Evolutionary conservation across 1,140 invertebrate species (phyloP), one percentile per base, ranked within the genome.

Genomic region (Drosophila eugracilis): DNA sequence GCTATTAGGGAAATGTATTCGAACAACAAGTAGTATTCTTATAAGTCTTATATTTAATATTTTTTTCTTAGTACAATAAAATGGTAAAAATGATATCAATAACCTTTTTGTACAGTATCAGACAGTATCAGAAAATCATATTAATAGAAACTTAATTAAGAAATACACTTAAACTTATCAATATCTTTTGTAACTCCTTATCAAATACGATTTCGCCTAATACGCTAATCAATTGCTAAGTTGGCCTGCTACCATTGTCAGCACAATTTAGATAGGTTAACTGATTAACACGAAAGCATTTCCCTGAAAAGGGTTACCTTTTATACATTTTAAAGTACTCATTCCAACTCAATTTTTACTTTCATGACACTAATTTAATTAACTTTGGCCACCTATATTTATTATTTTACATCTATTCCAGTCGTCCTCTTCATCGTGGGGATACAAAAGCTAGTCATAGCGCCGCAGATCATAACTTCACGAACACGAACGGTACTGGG

Each of bases 381-480:
- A n/a, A n/a, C n/a, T n/a, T n/a, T n/a, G n/a, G n/a, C n/a, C n/a
- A 21, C 17, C 19, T 17, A 39, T 6, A 10, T 3, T 19, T 1
- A 1, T 5, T 26, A 75, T 74, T 17, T 1, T 9, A 6, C 5
- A 14, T 32, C 0, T 5, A 0, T 94, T 95, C 45, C 92, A 96
- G 95, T 98, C 19, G 92, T 97, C 71, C 93, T 99, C 53, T 98
- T 99, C 83, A 93, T 98, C 59, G 93, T 96, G 92, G 98, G 98
- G 47, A 97, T 99, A 41, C 98, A 99, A 91, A 97, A 97, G 92
- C 94, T 97, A 91, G 98, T 99, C 0, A 97, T 99, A 60, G 98
- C 98, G 12, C 97, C 98, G 9, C 97, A 97, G 78, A 99, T 99
- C 88, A 97, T 99, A 74, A 98, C 97, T 3, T 95, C 96, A 1